Base-by-base conservation (phyloP, 2,888 invertebrate species). In the Alloplasta piceator region DNA sequence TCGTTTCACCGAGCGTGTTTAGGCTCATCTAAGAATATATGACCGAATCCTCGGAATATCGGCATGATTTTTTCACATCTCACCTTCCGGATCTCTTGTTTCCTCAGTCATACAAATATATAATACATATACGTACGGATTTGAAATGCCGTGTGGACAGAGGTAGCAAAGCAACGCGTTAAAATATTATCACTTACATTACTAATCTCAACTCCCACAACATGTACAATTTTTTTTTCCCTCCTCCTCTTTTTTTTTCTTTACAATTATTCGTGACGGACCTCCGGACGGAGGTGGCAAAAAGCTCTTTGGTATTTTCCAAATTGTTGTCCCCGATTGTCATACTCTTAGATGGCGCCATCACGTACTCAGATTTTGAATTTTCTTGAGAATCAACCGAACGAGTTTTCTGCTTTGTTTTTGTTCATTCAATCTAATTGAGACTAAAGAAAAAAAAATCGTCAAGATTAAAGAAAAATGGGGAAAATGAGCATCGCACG, bases 1-100 rank as follows among this genome's bases (percentile, higher is more conserved):
- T 7, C n/a, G n/a, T 71, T 58, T 48, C 38, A 43, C 61, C 64
- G 55, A 26, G 75, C 71, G 80, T 66, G 72, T 67, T 63, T 55
- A 71, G 77, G 70, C 64, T 74, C 77, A 74, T 78, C 81, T 70
- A 78, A 78, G 78, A 75, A 71, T 71, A 70, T 70, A 76, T 36
- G 58, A 26, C 26, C 26, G 26, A 26, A 2, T 26, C 26, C 26
- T 3, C 26, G 26, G 26, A 26, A 26, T 26, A 26, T 26, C 26
- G 26, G 26, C 26, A 26, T 26, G 26, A 26, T 26, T 26, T 26
- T 26, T 26, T 26, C 26, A 26, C 3, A 26, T 26, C 26, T 26
- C 26, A 26, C 26, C 26, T 26, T 26, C 26, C 26, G 26, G 26
- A 26, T 26, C 26, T 26, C 26, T 26, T 26, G 26, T 26, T 26